Evolutionary conservation across 1,140 invertebrate species (phyloP), one percentile per base, ranked within the genome.

Genomic region (Zaprionus tsacasi): DNA sequence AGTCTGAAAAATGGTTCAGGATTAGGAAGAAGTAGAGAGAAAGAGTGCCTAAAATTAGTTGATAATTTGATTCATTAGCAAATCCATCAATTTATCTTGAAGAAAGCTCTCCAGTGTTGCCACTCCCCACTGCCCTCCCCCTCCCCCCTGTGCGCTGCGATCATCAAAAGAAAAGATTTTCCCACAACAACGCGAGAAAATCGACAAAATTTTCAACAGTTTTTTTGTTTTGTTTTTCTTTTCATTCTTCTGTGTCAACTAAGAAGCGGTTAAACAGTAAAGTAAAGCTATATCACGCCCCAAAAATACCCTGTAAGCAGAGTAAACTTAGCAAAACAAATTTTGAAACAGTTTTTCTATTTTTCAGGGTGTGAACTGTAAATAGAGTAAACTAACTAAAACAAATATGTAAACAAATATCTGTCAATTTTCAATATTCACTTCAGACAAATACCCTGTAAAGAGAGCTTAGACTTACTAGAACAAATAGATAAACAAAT

Each of bases 91-190:
- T 75, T 75, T 75, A 58, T 57, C 67, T 70, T 43, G 43, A 52
- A 17, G 33, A 74, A 61, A 60, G 25, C 25, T 52, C 45, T 10
- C 17, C 45, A 21, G 45, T 21, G 8, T 25, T 25, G 5, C 10
- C 10, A 25, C 45, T 48, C 17, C 45, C 21, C 45, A 11, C 45
- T 25, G 38, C 35, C 21, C 21, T 33, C 35, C 21, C 21, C 38
- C 13, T 21, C 21, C 45, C 11, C 45, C 10, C 17, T 25, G 30
- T 25, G 25, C 13, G 17, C 27, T 15, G 57, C 25, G 25, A 35
- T 43, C 82, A 78, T 85, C 78, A 85, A 86, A 87, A 61, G 82
- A 78, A 85, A 87, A 81, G 65, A 79, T 79, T 87, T 86, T 88
- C 82, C 79, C 82, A 86, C 76, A 45, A 43, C 83, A 66, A 72